Evolutionary conservation across 2,797 vertebrate genomes (phyloP), one percentile per base, ranked within the genome.

Genomic region (Hydrocynus forskahlii): DNA sequence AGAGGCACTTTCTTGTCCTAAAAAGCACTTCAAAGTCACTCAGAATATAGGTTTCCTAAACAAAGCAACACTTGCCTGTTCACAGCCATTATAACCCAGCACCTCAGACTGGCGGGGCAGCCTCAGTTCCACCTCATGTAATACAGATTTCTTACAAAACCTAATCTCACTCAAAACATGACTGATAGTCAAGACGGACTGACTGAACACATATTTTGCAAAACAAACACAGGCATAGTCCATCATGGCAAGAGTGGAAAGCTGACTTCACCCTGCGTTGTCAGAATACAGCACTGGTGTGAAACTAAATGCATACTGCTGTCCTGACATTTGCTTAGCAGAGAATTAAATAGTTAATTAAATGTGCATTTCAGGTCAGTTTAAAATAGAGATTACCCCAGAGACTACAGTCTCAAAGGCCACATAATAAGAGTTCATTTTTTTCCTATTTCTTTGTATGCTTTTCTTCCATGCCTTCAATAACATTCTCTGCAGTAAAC

Each of bases 1-100:
- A 81, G 86, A 90, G 90, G 90, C 90, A 92, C 92, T 91, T 88
- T 83, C 35, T 70, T 55, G 43, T 38, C 29, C 19, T 45, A 87
- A 57, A 82, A 79, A 72, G 55, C 78, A 48, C 64, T n/a, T 55
- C n/a, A 79, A 23, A 17, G 64, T 62, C 67, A 23, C 29, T 52
- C 43, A 50, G 1, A 50, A 52, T 35, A 50, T 50, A 21, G 21
- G 29, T 60, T 35, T 50, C 74, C 7, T 35, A 55, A 62, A 38
- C 72, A 76, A 76, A 23, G 12, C 35, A 19, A 76, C 21, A 16
- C 74, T 75, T 54, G 43, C 62, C 73, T 69, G 55, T 52, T 74
- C 55, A 76, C 60, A 17, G 40, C 63, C 54, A 6, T 45, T 14
- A 68, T 60, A 29, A n/a, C 62, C 13, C 64, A 79, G 40, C 57